Conservation (phyloP, 1,140 invertebrate genomes). For the Leptoteleia sp. region DNA sequence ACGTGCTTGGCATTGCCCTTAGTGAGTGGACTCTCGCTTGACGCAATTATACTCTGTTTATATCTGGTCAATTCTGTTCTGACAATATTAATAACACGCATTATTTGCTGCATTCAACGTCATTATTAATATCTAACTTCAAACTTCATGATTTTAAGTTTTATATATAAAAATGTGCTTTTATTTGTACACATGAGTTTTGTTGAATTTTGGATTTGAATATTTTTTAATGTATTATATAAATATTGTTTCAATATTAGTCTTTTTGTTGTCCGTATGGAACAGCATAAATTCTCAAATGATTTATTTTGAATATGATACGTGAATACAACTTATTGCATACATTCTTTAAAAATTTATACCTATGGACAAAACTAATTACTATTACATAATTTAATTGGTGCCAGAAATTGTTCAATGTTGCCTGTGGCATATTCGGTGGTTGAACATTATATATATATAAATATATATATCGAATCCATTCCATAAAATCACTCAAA, state of each 20-base stretch:
- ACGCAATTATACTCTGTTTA: constrained; percentile 62
- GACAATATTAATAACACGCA: constrained; percentile 57
- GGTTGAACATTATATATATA: constrained; percentile 3
- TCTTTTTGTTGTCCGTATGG: too few species aligned
- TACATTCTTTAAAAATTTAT: too few species aligned
- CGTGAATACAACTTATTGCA: too few species aligned
- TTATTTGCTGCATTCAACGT: constrained; percentile 44
- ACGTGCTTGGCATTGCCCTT: constrained; percentile 45
- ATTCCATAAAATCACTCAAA: neutral
- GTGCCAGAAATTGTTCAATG: constrained; percentile 1
- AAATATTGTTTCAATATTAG: too few species aligned
- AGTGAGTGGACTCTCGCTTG: constrained; percentile 53
- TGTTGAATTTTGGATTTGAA: too few species aligned
- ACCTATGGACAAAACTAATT: neutral
- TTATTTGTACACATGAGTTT: too few species aligned
- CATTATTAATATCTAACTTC: constrained; percentile 41
- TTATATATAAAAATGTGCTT: too few species aligned
- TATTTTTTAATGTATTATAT: too few species aligned
- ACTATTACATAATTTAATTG: constrained; percentile 11
- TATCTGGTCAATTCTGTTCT: constrained; percentile 57
- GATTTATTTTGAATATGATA: too few species aligned
- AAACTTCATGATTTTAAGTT: too few species aligned
- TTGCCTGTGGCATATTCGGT: constrained; percentile 5
- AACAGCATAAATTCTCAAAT: too few species aligned
- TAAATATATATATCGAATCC: neutral